Evolutionary conservation across 2,888 invertebrate genomes (phyloP).

Genomic region (Hypolimnas misippus): DNA sequence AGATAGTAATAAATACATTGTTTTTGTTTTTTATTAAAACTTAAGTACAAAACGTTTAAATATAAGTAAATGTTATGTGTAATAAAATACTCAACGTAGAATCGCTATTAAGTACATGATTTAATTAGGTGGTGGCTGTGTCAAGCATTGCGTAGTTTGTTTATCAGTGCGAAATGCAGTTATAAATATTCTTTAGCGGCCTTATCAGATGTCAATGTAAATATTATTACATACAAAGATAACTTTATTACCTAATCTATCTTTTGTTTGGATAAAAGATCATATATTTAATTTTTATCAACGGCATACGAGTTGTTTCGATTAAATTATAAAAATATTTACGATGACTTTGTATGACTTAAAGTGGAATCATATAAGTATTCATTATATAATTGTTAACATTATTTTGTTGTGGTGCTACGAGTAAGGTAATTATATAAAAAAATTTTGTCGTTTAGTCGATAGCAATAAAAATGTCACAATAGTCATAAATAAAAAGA

Average conservation of each 20-base stretch:
- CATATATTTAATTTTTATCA: neutral
- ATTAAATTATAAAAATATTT: too few relatives aligned
- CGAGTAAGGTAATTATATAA: too few relatives aligned
- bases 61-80: too few relatives aligned
- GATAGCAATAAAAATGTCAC: too few relatives aligned
- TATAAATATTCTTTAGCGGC: slow-evolving; percentile 12
- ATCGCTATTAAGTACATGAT: neutral
- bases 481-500: too few relatives aligned
- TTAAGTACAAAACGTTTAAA: too few relatives aligned
- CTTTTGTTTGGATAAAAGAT: neutral
- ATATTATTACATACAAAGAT: slow-evolving; percentile 6
- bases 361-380: too few relatives aligned
- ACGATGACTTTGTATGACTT: too few relatives aligned
- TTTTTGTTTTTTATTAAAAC: too few relatives aligned
- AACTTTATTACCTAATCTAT: neutral
- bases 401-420: too few relatives aligned
- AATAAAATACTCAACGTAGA: neutral
- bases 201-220: slow-evolving; percentile 13
- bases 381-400: too few relatives aligned
- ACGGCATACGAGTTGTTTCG: neutral
- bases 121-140: neutral
- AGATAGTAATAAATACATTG: slow-evolving; percentile 7
- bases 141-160: slow-evolving; percentile 7
- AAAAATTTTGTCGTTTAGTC: too few relatives aligned
- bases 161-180: slow-evolving; percentile 7